These are phyloP conservation scores for Semotilus atromaculatus DNA, from an alignment of 2,797 vertebrate genomes.

Conservation along the genomic window DNA sequence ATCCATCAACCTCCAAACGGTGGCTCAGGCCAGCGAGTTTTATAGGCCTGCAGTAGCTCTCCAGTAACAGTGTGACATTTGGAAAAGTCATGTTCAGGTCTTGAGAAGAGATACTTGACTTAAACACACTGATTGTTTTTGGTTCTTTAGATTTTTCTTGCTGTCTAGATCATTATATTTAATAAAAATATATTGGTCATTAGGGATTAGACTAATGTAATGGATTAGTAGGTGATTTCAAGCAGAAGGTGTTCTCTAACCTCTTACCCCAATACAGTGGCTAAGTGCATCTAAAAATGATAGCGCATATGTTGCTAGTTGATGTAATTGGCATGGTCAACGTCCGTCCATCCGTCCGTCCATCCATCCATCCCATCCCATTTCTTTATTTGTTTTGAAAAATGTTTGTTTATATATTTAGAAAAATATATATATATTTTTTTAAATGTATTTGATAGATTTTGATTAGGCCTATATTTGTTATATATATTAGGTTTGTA, in stretches of 20 bases:
- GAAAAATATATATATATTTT: too few relatives aligned
- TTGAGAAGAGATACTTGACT: not conserved
- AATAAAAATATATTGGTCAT: not conserved
- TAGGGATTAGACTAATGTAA: not conserved
- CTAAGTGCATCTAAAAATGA: not conserved
- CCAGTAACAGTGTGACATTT: not conserved
- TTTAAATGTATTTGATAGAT: not conserved
- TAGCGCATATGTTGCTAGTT: not conserved
- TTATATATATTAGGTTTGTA: too few relatives aligned
- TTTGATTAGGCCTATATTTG: not conserved
- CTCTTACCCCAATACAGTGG: not conserved
- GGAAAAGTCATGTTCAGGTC: not conserved
- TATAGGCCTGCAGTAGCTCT: slow-evolving; percentile 12
- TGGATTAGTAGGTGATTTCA: not conserved
- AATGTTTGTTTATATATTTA: too few relatives aligned
- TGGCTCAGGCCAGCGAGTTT: slow-evolving; percentile 22
- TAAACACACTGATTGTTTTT: not conserved
- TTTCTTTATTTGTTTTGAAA: too few relatives aligned
- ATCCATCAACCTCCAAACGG: slow-evolving; percentile 22
- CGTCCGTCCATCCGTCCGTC: too few relatives aligned
- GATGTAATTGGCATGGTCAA: not conserved
- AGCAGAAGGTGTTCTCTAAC: not conserved
- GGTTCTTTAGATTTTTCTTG: not conserved
- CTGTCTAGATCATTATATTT: not conserved
- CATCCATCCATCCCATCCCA: too few relatives aligned